Conservation (phyloP, 2,888 invertebrate species). For the Conistra vaccinii region DNA sequence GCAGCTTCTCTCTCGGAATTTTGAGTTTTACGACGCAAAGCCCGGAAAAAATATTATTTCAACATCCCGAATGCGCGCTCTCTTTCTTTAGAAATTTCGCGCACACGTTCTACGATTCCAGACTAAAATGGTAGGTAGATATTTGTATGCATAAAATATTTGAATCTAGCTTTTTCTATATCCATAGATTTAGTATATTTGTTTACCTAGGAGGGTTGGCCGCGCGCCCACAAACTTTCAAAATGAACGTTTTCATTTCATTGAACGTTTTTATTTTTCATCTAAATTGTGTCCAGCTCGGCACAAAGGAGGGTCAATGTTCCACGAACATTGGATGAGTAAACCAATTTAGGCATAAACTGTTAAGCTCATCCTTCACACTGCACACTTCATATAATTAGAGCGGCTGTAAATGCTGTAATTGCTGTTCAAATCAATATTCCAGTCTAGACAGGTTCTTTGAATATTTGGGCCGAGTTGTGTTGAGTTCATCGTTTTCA, state of each 20-base stretch:
- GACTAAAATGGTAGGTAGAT: slow-evolving; percentile 1
- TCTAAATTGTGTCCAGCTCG: slow-evolving; percentile 15
- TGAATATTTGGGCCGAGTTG: slow-evolving; percentile 5
- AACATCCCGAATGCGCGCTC: background rate
- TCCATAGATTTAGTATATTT: slow-evolving; percentile 24
- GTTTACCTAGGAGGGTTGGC: slow-evolving; percentile 36
- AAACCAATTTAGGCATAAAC: slow-evolving; percentile 55
- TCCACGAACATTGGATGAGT: slow-evolving; percentile 60
- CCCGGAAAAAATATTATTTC: slow-evolving; percentile 9
- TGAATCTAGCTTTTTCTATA: slow-evolving; percentile 6
- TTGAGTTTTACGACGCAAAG: background rate
- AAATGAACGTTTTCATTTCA: slow-evolving; percentile 19
- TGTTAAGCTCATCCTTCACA: slow-evolving; percentile 48
- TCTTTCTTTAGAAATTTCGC: background rate
- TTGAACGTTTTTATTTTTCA: slow-evolving; percentile 38
- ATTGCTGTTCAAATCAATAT: slow-evolving; percentile 59
- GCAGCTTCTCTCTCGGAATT: slow-evolving; percentile 3
- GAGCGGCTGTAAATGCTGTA: slow-evolving; percentile 30
- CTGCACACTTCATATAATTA: slow-evolving; percentile 52
- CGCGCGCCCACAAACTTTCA: slow-evolving; percentile 32
- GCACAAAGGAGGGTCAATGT: slow-evolving; percentile 61
- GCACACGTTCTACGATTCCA: background rate
- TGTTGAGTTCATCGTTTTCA: background rate
- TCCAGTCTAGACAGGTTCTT: slow-evolving; percentile 62
- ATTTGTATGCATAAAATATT: slow-evolving; percentile 10